Evolutionary conservation across 2,113 vertebrate genomes (phyloP), one percentile per base, ranked within the genome.

Genomic region (Tachuris rubrigastra): DNA sequence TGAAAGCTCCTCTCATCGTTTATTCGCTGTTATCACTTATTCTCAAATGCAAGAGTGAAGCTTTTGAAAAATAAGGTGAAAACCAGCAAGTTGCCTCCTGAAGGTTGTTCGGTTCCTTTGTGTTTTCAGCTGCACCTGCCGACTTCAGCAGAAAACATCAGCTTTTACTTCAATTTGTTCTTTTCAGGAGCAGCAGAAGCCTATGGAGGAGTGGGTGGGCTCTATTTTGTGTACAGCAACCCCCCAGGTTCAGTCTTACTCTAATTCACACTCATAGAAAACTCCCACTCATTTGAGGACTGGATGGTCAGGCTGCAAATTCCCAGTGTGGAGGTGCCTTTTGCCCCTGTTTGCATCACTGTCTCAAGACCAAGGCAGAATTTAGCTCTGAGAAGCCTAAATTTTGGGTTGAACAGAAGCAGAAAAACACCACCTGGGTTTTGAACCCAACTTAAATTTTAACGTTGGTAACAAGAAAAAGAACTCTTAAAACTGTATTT

Each of bases 321-420:
- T 12, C 56, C 42, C 28, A 1, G 6, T 0, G 5, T 10, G 59
- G 72, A 44, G n/a, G 6, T 24, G 46, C 10, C 5, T 65, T 10
- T 59, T 73, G 46, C 22, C 18, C 68, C 49, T 0, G 0, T 2
- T 55, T 8, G 4, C 39, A 9, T 17, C 3, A 0, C 37, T 53
- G 25, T 1, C 5, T 30, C 4, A 1, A 59, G 20, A 53, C 15
- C 69, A 22, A 39, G 41, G 37, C 28, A 65, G 49, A 30, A 28
- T 11, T 60, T 1, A 60, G 41, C 78, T 87, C 44, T 18, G 16
- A n/a, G 42, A 28, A 91, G 5, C 31, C 52, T 4, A 5, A 39
- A 47, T n/a, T 33, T 18, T 9, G 53, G 18, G 4, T 50, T 47
- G 58, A 47, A 24, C 15, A 12, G 31, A 75, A 52, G 11, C 33